Conservation (phyloP, 1,140 invertebrate species). For the Trichonephila clavipes region DNA sequence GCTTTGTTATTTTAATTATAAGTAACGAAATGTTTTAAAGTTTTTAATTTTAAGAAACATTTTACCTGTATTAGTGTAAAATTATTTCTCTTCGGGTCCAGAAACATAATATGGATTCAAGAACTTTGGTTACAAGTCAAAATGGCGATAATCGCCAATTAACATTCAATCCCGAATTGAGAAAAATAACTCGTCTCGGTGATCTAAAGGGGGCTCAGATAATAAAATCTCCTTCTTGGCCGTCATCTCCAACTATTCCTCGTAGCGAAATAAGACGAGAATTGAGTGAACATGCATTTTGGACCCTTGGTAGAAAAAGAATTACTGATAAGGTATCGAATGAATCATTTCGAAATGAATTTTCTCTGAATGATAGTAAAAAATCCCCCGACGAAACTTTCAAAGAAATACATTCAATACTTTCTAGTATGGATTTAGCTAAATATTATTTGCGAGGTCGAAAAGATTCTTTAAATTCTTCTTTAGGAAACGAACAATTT, state of each 20-base stretch:
- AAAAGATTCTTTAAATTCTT: not conserved
- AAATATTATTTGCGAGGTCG: conserved; percentile 54
- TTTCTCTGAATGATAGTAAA: not conserved
- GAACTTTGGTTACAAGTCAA: not conserved
- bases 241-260: conserved; percentile 33
- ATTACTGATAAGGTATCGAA: not conserved
- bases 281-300: not conserved
- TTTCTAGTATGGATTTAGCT: conserved; percentile 39
- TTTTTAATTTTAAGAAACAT: too few relatives aligned
- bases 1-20: too few relatives aligned
- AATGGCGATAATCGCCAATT: conserved; percentile 34
- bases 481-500: not conserved
- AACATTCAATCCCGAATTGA: conserved; percentile 58
- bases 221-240: conserved; percentile 70
- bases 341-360: not conserved
- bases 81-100: too few relatives aligned
- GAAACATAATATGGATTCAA: conserved; percentile 30
- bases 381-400: not conserved
- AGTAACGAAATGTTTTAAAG: not conserved
- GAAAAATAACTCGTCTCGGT: conserved; percentile 43
- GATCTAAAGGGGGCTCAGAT: conserved; percentile 33
- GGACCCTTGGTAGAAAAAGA: conserved; percentile 20
- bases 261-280: not conserved
- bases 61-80: too few relatives aligned
- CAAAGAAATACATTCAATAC: conserved; percentile 55